Evolutionary conservation across 2,888 invertebrate species (phyloP), one percentile per base, ranked within the genome.

Genomic region (Zeuzera pyrina): DNA sequence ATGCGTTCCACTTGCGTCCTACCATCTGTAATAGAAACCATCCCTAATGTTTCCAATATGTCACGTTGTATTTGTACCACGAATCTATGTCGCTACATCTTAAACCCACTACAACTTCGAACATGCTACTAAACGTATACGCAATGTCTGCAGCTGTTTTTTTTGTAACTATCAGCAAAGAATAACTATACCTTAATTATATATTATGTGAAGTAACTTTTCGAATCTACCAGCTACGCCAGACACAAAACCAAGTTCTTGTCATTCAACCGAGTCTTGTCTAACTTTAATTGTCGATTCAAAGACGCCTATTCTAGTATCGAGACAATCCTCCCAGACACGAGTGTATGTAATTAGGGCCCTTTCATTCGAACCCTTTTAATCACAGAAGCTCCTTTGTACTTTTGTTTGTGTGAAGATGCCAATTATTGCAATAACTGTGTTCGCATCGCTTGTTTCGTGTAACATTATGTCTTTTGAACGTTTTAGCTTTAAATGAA

Each of bases 361-460:
- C 58, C 67, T 73, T 73, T 69, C 67, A 71, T 61, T 60, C 62
- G 54, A 47, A 62, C 76, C 74, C 74, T 65, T 62, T 63, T 73
- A 72, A 77, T 79, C 74, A 74, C 61, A 38, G 34, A 30, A 43
- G 49, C 28, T 19, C 52, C 59, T 68, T 69, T 69, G 68, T 70
- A 47, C 57, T 57, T 57, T 63, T 61, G 67, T 62, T 61, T 58
- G 54, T 52, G 52, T 55, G 57, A 60, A 59, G 62, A 65, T 51
- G 67, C 65, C 72, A 73, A 78, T 78, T 74, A 76, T 73, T 71
- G 63, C 63, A 69, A 72, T 74, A 71, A 72, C 54, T 48, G 55
- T 55, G 50, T 52, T 49, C 57, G 58, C 58, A 49, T 57, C 61
- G 57, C 53, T 53, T 57, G 54, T 61, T 57, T 55, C 50, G 44